Evolutionary conservation across 1,140 invertebrate genomes (phyloP), one percentile per base, ranked within the genome.

Genomic region (Nasonia vitripennis): DNA sequence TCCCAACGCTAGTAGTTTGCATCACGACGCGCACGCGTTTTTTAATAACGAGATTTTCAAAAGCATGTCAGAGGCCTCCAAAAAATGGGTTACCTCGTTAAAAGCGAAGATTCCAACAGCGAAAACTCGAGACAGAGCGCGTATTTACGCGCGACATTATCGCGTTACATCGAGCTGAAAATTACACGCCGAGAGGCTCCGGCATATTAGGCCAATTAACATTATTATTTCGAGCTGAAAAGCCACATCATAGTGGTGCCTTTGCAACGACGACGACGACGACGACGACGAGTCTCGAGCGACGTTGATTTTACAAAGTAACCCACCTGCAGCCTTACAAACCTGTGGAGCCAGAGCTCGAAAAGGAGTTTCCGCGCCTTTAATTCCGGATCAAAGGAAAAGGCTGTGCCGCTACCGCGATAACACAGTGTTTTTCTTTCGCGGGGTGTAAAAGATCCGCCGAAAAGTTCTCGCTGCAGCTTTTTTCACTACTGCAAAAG

Each of bases 221-320:
- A 45, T 45, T 45, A 45, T 45, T 45, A 45, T 45, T 45, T 45
- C 41, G 9, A 45, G 7, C 7, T 45, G 41, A 45, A 45, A 45
- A 45, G 41, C 9, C 41, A 45, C 9, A 45, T 1, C 41, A 27
- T 27, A 45, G 41, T 45, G 41, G 7, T 7, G 7, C 62, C 62
- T 20, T 67, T 67, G 62, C 2, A 45, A 45, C 41, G 62, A 67
- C 34, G 0, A 6, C 5, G 34, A 34, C 34, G 34, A 27, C 27
- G 0, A 27, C 1, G 27, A 27, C 12, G 55, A 14, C 55, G 55
- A 62, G 55, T 5, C 6, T 62, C 2, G 14, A 62, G 55, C 55
- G 55, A 67, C 62, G n/a, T 67, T 67, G 62, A 67, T 67, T 67
- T 67, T 67, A 67, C 62, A 67, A 67, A 67, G 62, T 67, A 67